Conservation (phyloP, 2,113 vertebrate genomes). For the Scolopax mira region DNA sequence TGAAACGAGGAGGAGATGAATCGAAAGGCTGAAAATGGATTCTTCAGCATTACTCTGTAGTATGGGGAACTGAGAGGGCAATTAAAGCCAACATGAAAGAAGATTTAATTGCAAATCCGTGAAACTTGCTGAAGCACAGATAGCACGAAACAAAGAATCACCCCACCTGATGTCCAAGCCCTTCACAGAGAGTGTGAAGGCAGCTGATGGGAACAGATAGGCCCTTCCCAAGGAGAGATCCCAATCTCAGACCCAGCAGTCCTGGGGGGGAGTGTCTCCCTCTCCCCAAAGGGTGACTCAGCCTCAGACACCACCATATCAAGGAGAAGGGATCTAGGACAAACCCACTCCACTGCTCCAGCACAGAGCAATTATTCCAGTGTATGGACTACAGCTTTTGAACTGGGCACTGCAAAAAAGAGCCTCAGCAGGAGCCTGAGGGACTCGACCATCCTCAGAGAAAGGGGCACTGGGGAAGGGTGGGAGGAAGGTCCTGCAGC, state of each 20-base stretch:
- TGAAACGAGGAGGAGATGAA: neutral
- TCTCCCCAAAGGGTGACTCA: neutral
- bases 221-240: neutral
- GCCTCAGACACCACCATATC: neutral
- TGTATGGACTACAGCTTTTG: neutral
- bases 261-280: neutral
- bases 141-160: neutral
- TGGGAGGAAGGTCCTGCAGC: neutral
- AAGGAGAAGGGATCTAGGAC: neutral
- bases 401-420: neutral
- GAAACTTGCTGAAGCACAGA: neutral
- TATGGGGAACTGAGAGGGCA: neutral
- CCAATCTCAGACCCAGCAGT: neutral
- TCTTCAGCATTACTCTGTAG: neutral
- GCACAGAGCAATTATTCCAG: fast-evolving
- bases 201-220: neutral
- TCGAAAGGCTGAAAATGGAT: neutral
- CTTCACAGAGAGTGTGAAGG: neutral
- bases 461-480: neutral
- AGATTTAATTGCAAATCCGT: neutral
- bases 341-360: neutral
- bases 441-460: neutral
- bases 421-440: fast-evolving
- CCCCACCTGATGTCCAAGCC: neutral
- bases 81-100: conserved; percentile 19